phyloP scores from a whole-genome alignment of 2,888 invertebrate genomes.

The Drepana falcataria region DNA sequence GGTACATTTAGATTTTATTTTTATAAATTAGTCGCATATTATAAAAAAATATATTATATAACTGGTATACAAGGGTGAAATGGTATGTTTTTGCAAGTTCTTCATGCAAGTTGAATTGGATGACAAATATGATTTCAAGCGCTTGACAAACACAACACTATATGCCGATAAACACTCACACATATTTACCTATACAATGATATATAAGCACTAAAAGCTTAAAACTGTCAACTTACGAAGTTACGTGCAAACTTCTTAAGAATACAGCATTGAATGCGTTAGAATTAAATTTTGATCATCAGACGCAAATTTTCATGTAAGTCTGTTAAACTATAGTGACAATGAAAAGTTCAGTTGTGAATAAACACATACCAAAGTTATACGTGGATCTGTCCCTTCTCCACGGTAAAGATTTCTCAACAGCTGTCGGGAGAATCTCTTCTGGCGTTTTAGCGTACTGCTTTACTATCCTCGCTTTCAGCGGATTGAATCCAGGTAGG shows the following conservation, averaged over 20 bases:
- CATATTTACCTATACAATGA: not conserved
- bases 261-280: conserved; percentile 9
- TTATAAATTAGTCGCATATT: no score
- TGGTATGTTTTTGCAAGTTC: not conserved
- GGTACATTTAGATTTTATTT: no score
- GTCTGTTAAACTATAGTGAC: conserved; percentile 23
- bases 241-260: not conserved
- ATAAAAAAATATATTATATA: no score
- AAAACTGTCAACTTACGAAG: not conserved
- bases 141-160: not conserved
- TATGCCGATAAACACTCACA: not conserved
- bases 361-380: conserved; percentile 83
- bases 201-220: not conserved
- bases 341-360: conserved; percentile 38
- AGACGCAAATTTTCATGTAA: conserved; percentile 28
- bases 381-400: conserved; percentile 86
- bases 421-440: conserved; percentile 84
- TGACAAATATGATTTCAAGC: conserved; percentile 27
- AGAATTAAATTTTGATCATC: conserved; percentile 40
- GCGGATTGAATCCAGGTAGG: conserved; percentile 83
- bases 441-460: conserved; percentile 81
- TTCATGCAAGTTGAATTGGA: conserved; percentile 12
- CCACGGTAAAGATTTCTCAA: conserved; percentile 92
- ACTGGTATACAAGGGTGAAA: not conserved
- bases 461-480: conserved; percentile 84